Percentiles rank a stretch among this genome's conserved stretches.
These are phyloP conservation scores for Butorides virescens DNA, from an alignment of 2,113 vertebrate species.

Conservation along the genomic window DNA sequence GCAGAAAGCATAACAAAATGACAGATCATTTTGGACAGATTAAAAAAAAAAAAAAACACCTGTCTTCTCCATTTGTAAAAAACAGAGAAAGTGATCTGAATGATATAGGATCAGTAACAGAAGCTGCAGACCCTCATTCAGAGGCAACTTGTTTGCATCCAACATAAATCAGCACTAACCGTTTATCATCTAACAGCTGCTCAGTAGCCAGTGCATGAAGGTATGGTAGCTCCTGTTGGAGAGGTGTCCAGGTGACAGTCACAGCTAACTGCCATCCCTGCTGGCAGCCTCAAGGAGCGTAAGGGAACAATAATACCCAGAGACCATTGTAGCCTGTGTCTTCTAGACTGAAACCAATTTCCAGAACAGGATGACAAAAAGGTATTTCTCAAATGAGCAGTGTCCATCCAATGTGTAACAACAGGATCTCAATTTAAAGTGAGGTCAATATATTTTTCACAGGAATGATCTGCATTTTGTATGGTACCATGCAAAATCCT, in stretches of 20 bases:
- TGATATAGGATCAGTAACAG: background rate
- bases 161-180: background rate
- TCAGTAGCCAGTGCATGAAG: background rate
- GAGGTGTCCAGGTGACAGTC: background rate
- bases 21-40: background rate
- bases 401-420: background rate
- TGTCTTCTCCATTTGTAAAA: background rate
- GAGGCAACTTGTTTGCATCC: background rate
- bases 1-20: background rate
- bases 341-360: background rate
- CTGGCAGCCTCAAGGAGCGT: background rate
- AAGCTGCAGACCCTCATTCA: background rate
- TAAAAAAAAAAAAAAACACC: background rate
- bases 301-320: background rate
- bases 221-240: background rate
- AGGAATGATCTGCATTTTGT: background rate
- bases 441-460: background rate
- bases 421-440: background rate
- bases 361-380: background rate
- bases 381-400: background rate
- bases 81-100: background rate
- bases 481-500: background rate
- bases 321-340: rapidly evolving
- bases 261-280: background rate
- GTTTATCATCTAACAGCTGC: background rate